A percentile compares a stretch with the other conserved stretches of the same genome.
Conservation (phyloP, 2,113 vertebrate genomes). For the Mirounga angustirostris region DNA sequence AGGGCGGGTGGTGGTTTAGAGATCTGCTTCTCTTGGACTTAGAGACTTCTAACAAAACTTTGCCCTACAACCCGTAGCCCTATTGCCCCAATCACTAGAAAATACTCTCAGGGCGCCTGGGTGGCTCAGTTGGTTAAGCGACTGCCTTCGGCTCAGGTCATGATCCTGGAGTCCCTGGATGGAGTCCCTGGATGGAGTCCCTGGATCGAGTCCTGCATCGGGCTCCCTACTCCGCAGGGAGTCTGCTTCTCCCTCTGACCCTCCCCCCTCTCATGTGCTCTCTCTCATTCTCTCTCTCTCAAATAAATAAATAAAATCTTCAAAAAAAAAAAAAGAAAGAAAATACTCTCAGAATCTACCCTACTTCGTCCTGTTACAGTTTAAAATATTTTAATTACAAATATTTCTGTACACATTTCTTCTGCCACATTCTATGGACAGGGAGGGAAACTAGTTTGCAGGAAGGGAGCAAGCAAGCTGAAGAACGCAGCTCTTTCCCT, state of each 20-base stretch:
- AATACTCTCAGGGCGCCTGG: background rate
- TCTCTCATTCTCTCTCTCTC: too few species aligned
- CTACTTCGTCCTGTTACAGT: background rate
- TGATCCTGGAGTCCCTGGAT: too few species aligned
- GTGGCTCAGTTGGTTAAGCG: too few species aligned
- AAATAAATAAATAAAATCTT: too few species aligned
- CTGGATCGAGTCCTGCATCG: too few species aligned
- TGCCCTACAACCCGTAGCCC: background rate
- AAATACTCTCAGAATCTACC: background rate
- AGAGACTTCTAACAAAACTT: slow-evolving; percentile 24
- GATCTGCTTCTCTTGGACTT: background rate
- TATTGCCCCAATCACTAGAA: background rate
- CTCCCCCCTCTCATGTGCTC: too few species aligned
- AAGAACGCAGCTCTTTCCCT: background rate
- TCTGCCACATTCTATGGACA: background rate
- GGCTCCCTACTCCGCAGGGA: too few species aligned
- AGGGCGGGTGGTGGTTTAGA: background rate
- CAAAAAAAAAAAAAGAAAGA: background rate
- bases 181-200: too few species aligned
- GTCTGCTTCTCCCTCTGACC: too few species aligned
- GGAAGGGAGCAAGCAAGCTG: background rate
- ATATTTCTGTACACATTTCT: background rate
- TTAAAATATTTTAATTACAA: slow-evolving; percentile 36
- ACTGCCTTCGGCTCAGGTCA: too few species aligned
- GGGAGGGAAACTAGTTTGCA: slow-evolving; percentile 2